Evolutionary conservation across 2,888 invertebrate genomes (phyloP), one percentile per base, ranked within the genome.

Genomic region (Coenonympha glycerion): DNA sequence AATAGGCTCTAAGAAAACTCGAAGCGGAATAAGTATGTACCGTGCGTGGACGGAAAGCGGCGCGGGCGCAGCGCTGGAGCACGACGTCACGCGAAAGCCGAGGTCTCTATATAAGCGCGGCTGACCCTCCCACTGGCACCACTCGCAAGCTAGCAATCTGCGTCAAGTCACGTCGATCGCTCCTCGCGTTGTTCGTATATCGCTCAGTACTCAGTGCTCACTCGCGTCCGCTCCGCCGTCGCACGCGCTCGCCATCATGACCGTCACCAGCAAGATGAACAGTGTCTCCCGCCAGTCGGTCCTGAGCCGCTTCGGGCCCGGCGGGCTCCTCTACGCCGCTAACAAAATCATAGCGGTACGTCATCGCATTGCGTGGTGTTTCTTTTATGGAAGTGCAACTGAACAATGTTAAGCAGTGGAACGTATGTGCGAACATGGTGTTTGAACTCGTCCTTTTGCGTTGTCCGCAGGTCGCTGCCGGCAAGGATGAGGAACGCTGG

Each of bases 281-380:
- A 86, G 84, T 71, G 86, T 88, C 57, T 85, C 87, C 69, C 85
- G 87, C 71, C 86, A 80, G 64, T 82, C 86, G 56, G 68, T 83
- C 68, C 73, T 86, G 65, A 77, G 79, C 63, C 87, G 86, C 49
- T 73, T 87, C 64, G 86, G 87, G 64, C 87, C 87, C 49, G 87
- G 87, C 52, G 86, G 86, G 37, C 74, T 87, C 19, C 78, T 84
- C 53, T 87, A 87, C 66, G 83, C 86, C 67, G 85, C 86, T 61
- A 81, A 86, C 68, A 87, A 85, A 74, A 80, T 87, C 63, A 65
- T 87, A 76, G 81, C 87, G 86, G 87, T 87, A 87, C 84, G 87
- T 86, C 73, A 66, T 66, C 68, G 61, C 58, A 64, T 59, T 67
- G 71, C 65, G 66, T 60, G 64, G 68, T 73, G 71, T 62, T 58